phyloP scores from a whole-genome alignment of 2,797 vertebrate species.

The Rachycentron canadum region DNA sequence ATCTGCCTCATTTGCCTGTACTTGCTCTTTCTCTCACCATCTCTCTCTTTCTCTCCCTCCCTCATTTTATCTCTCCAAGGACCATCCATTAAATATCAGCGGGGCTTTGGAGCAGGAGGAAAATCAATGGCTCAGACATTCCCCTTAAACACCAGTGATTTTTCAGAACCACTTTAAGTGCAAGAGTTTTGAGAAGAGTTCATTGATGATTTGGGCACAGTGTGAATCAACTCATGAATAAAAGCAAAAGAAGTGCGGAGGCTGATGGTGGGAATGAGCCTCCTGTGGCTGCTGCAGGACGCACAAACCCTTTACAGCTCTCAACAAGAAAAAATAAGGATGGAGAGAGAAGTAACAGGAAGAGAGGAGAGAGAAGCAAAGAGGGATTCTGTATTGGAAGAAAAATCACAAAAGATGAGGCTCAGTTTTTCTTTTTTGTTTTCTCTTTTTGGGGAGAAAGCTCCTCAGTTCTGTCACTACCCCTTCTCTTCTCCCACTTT shows the following conservation, averaged over 20 bases:
- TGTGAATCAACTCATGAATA: constrained; percentile 65
- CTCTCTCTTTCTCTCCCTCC: constrained; percentile 26
- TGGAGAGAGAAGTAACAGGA: constrained; percentile 15
- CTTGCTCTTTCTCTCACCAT: constrained; percentile 33
- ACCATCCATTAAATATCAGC: constrained; percentile 73
- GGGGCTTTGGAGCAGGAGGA: constrained; percentile 54
- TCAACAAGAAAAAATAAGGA: constrained; percentile 8
- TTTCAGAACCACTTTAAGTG: constrained; percentile 68
- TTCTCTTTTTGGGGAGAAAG: constrained; percentile 37
- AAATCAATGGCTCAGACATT: constrained; percentile 69
- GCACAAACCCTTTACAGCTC: constrained; percentile 8
- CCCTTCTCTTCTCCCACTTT: constrained; percentile 44
- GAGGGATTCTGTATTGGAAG: constrained; percentile 1
- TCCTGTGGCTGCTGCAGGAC: constrained; percentile 16
- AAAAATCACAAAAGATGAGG: constrained; percentile 40
- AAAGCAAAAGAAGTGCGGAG: constrained; percentile 35
- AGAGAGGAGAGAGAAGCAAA: constrained; percentile 19
- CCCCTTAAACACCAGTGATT: constrained; percentile 66
- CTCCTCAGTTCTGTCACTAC: constrained; percentile 40
- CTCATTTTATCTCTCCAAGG: constrained; percentile 49
- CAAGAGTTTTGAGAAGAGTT: constrained; percentile 61
- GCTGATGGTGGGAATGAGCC: constrained; percentile 28
- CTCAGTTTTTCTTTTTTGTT: not conserved
- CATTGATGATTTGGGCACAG: constrained; percentile 64
- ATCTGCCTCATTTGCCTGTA: constrained; percentile 10